Conservation (phyloP, 1,140 invertebrate species). For the Plectrocnemia conspersa region DNA sequence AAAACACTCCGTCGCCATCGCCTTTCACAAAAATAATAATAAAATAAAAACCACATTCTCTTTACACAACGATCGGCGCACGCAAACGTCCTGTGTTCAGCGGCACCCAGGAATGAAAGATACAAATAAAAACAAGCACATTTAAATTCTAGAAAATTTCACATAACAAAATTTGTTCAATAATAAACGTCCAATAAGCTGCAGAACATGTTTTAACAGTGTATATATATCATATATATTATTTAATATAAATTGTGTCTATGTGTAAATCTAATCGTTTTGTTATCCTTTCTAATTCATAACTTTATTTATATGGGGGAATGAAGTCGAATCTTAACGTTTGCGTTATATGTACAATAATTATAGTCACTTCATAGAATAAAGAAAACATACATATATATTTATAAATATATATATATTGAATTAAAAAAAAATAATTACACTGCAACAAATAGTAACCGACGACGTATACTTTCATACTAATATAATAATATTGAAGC, state of each 20-base stretch:
- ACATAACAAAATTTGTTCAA: neutral
- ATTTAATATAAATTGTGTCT: neutral
- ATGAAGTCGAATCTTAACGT: neutral
- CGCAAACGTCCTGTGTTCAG: neutral
- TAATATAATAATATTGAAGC: no score
- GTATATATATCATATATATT: neutral
- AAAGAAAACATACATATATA: neutral
- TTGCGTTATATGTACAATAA: slow-evolving; percentile 1
- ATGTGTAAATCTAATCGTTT: slow-evolving; percentile 4
- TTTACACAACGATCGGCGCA: slow-evolving; percentile 1
- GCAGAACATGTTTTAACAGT: neutral
- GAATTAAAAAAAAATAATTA: neutral
- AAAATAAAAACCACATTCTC: slow-evolving; percentile 3
- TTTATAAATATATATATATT: slow-evolving; percentile 8
- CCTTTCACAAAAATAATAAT: no score
- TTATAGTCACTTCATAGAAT: slow-evolving; percentile 3
- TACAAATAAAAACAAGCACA: slow-evolving; percentile 17
- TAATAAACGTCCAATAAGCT: neutral
- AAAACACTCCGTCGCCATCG: neutral
- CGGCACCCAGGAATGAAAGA: no score
- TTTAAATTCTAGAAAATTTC: slow-evolving; percentile 9
- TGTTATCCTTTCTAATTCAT: neutral
- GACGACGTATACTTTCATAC: no score
- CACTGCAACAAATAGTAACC: no score
- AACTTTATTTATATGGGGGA: slow-evolving; percentile 10